Evolutionary conservation across 2,888 invertebrate species (phyloP), one percentile per base, ranked within the genome.

Genomic region (Entomobrya proxima): DNA sequence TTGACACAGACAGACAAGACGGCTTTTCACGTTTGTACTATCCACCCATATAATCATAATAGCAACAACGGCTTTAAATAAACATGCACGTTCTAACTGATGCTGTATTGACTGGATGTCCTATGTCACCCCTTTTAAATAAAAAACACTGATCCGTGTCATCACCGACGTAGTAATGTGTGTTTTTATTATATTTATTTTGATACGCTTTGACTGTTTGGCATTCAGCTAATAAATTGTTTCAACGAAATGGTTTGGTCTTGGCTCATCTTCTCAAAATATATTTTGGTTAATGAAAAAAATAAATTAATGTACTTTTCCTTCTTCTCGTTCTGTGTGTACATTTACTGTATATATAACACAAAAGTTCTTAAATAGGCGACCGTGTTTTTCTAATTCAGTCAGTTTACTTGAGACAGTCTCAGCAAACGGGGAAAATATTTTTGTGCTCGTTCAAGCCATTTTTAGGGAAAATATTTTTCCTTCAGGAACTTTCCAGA

Each of bases 1-100:
- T 67, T 67, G 37, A 67, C 67, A 37, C 67, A 67, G 67, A 67
- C 67, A 67, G 67, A 67, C 67, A 21, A 67, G 64, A 11, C 67
- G 40, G 37, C 67, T 21, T 47, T 47, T 64, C 18, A 21, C 35
- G 21, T 64, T 37, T 64, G 37, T 64, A 11, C 35, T 37, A 1
- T 37, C 21, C 35, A 37, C 9, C 18, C 64, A 37, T 64, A n/a
- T n/a, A n/a, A n/a, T n/a, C n/a, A n/a, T n/a, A n/a, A n/a, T n/a
- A n/a, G n/a, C n/a, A 21, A 64, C 27, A 64, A 64, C 18, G 37
- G 64, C 37, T 64, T 37, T 64, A 2, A n/a, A 37, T 64, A 11
- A 32, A 32, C 35, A 64, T 21, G 2, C 18, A n/a, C n/a, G n/a
- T 64, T 11, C 21, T 11, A 61, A 13, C 58, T 13, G 18, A 37